phyloP scores from a whole-genome alignment of 2,888 invertebrate species.

The Dugesia japonica region DNA sequence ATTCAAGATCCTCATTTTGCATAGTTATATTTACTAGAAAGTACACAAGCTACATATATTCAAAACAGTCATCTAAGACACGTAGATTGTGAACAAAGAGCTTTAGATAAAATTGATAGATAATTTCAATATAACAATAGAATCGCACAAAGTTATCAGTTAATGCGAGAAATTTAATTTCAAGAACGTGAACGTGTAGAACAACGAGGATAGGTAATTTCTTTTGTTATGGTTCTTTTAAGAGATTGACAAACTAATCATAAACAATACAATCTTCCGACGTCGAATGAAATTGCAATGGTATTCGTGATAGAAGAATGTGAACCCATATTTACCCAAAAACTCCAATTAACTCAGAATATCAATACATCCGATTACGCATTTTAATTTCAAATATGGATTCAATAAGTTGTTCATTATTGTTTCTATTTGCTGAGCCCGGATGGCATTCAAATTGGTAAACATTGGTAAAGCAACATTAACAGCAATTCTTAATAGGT shows the following conservation, averaged over 20 bases:
- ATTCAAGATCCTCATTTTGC: background rate
- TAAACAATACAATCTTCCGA: background rate
- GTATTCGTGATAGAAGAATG: background rate
- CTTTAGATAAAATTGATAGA: background rate
- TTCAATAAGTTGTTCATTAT: background rate
- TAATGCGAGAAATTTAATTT: background rate
- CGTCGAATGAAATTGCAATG: background rate
- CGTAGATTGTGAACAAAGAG: background rate
- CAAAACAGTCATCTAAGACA: background rate
- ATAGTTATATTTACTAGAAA: background rate
- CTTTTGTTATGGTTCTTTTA: background rate
- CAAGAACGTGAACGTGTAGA: background rate
- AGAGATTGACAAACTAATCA: background rate
- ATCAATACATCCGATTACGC: background rate
- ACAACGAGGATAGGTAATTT: background rate
- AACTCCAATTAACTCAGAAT: background rate
- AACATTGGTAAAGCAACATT: background rate
- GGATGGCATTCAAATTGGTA: background rate
- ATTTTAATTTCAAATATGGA: background rate
- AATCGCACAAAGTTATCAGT: background rate
- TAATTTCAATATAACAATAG: background rate
- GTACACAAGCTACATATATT: background rate
- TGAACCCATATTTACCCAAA: background rate
- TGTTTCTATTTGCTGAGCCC: background rate
- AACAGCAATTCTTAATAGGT: too few relatives aligned